Conservation (phyloP, 2,113 vertebrate genomes). For the Pomatorhinus ruficollis region DNA sequence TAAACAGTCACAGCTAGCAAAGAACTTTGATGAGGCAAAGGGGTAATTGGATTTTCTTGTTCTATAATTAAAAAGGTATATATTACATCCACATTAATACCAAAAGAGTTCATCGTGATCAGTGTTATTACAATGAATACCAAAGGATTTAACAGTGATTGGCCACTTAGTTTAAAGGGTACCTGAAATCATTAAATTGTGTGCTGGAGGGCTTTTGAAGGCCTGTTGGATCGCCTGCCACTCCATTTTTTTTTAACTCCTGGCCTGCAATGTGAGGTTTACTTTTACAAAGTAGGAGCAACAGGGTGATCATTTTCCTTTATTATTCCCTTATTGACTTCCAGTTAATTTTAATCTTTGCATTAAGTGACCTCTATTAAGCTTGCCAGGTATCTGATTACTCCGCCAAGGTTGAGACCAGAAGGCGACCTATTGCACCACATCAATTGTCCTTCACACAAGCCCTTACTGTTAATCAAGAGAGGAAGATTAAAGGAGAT, state of each 20-base stretch:
- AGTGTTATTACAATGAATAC: constrained; percentile 72
- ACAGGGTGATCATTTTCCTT: constrained; percentile 56
- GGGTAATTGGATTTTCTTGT: constrained; percentile 76
- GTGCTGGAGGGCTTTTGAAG: constrained; percentile 68
- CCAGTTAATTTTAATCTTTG: constrained; percentile 65
- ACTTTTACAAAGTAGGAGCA: constrained; percentile 41
- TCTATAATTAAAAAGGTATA: constrained; percentile 76
- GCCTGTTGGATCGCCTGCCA: not conserved
- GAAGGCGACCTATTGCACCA: constrained; percentile 5
- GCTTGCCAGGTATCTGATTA: constrained; percentile 35
- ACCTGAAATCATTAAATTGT: constrained; percentile 71
- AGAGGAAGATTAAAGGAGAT: constrained; percentile 47
- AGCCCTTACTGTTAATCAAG: constrained; percentile 61
- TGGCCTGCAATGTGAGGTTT: constrained; percentile 49
- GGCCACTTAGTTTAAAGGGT: constrained; percentile 73
- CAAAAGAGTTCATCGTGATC: constrained; percentile 70
- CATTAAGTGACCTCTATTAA: constrained; percentile 43
- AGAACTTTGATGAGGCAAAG: constrained; percentile 72
- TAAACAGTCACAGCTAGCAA: constrained; percentile 47
- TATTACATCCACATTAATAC: constrained; percentile 73
- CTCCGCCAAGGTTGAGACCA: constrained; percentile 7
- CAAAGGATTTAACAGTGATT: constrained; percentile 67
- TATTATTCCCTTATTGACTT: constrained; percentile 69
- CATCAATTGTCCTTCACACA: constrained; percentile 44
- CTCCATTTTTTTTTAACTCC: not conserved